phyloP scores from a whole-genome alignment of 2,888 invertebrate genomes.

The Dione vanillae region DNA sequence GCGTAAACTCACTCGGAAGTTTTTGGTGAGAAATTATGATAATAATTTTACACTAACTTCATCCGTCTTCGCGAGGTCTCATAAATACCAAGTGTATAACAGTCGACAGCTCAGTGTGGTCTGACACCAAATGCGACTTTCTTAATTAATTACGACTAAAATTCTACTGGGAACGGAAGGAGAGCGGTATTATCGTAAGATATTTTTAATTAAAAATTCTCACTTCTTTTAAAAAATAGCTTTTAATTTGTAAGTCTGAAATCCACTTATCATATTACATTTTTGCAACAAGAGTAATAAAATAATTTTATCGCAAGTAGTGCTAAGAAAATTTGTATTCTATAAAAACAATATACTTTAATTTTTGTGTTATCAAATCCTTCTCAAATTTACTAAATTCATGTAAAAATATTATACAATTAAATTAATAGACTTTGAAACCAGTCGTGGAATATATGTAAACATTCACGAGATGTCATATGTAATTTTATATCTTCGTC shows the following conservation, averaged over 20 bases:
- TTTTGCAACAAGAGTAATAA: not conserved
- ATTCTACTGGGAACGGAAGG: slow-evolving; percentile 14
- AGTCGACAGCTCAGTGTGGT: slow-evolving; percentile 35
- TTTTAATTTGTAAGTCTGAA: slow-evolving; percentile 7
- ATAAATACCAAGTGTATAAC: slow-evolving; percentile 38
- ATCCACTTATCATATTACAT: slow-evolving; percentile 6
- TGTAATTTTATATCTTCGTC: not conserved
- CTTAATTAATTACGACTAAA: slow-evolving; percentile 34
- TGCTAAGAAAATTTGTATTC: not conserved
- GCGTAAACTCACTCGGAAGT: slow-evolving; percentile 77
- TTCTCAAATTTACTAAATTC: too few species aligned
- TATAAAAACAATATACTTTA: not conserved
- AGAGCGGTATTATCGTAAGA: slow-evolving; percentile 18
- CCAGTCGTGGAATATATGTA: too few species aligned
- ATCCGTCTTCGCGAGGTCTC: slow-evolving; percentile 70
- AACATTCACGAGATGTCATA: too few species aligned
- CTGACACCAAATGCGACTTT: slow-evolving; percentile 32
- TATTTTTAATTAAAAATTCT: slow-evolving; percentile 23
- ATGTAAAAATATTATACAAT: too few species aligned
- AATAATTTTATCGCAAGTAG: not conserved
- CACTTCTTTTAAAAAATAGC: slow-evolving; percentile 6
- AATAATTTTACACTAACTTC: slow-evolving; percentile 72
- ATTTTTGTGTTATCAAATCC: not conserved
- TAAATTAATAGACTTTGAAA: too few species aligned
- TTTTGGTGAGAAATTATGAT: slow-evolving; percentile 82